Percentiles rank a stretch among this genome's conserved stretches.
These are phyloP conservation scores for Pachyuromys duprasi DNA, from an alignment of 2,797 vertebrate genomes.

Conservation along the genomic window DNA sequence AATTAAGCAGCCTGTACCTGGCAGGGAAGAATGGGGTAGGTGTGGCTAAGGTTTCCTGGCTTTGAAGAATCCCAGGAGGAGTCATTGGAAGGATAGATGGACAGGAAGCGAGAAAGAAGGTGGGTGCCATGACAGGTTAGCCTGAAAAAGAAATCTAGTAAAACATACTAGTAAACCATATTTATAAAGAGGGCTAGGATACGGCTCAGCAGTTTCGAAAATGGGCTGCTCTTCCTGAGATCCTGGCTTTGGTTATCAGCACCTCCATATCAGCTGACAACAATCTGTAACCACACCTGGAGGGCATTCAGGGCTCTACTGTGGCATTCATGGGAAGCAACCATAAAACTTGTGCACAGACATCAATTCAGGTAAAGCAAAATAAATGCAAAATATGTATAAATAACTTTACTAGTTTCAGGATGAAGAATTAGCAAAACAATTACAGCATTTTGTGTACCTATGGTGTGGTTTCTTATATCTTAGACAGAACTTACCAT, in stretches of 20 bases:
- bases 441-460: background rate
- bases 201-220: background rate
- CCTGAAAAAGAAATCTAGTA: background rate
- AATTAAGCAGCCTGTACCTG: too few relatives aligned
- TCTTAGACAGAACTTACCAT: background rate
- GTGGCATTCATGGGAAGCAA: background rate
- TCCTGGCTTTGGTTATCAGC: too few relatives aligned
- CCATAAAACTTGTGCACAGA: background rate
- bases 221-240: background rate
- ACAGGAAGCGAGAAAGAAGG: too few relatives aligned
- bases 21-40: too few relatives aligned
- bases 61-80: too few relatives aligned
- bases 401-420: background rate
- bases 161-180: constrained; percentile 6
- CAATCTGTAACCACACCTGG: background rate
- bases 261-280: background rate
- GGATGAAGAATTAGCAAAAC: background rate
- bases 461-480: background rate
- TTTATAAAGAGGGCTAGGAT: background rate
- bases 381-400: background rate
- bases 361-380: background rate
- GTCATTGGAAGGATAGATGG: too few relatives aligned
- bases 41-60: too few relatives aligned
- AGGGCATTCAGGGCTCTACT: background rate
- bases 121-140: too few relatives aligned